Evolutionary conservation across 2,113 vertebrate species (phyloP).

Genomic region (Heterochromis multidens): DNA sequence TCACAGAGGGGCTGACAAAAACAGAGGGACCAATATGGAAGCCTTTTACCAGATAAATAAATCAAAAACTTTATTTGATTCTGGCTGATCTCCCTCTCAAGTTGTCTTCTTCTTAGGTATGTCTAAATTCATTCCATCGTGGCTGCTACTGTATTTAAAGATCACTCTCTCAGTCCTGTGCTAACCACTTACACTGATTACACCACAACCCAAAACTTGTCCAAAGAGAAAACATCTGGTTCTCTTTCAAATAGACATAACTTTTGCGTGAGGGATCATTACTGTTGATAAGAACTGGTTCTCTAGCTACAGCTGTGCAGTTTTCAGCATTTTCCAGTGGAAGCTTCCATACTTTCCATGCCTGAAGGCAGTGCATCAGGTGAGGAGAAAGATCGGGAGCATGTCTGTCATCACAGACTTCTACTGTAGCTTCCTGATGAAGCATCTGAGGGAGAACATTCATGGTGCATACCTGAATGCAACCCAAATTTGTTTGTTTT

Average conservation of each 20-base stretch:
- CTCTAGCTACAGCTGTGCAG: accelerated
- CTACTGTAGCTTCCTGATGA: neutral
- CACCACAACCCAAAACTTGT: neutral
- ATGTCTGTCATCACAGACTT: neutral
- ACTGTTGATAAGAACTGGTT: neutral
- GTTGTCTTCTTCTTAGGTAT: neutral
- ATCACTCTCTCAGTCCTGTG: neutral
- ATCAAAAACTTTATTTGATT: neutral
- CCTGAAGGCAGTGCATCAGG: accelerated
- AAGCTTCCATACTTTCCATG: neutral
- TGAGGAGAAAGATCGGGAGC: neutral
- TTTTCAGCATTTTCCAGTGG: neutral
- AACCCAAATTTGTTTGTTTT: neutral
- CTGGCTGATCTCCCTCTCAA: neutral
- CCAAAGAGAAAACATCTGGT: neutral
- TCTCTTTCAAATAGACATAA: neutral
- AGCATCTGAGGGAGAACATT: neutral
- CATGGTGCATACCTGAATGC: neutral
- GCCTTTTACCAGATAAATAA: too few species aligned
- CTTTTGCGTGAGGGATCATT: neutral
- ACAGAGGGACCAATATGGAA: neutral
- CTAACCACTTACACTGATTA: neutral
- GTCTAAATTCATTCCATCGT: neutral
- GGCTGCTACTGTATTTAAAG: neutral
- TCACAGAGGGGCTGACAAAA: too few species aligned